Base-by-base conservation (phyloP, 2,888 invertebrate genomes). In the Synergus umbraculus region DNA sequence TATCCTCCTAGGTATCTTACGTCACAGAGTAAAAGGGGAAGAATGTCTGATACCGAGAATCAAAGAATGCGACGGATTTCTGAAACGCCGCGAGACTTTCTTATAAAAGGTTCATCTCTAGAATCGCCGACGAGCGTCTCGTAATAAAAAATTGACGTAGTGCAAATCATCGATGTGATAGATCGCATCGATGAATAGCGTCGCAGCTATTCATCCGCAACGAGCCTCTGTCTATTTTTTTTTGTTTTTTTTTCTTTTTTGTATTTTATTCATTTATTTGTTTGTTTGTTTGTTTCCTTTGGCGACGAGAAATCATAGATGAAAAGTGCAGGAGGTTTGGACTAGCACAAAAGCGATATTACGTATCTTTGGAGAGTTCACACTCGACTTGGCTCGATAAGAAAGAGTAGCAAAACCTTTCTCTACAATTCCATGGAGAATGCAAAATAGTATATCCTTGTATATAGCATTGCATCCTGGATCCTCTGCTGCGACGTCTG, bases 41-140 rank as follows among this genome's bases (percentile, higher is more conserved):
- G 85, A 88, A 90, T 88, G 87, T 86, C 88, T 85, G 86, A 88
- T 86, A 88, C 87, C 88, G 87, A 89, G 84, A 85, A 87, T 86
- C 29, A 49, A 69, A 49, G 29, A 12, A 29, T 46, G 29, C 22
- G 29, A 69, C 29, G 46, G 69, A 69, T 69, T 86, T 80, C 81
- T 79, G 69, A 82, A 87, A 88, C 84, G 84, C 86, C 87, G 87
- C 85, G 85, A 88, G 86, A 82, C 83, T 83, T 82, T 81, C 15
- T 81, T 79, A 13, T 54, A 46, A 60, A 63, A 64, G 37, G 54
- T 46, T 77, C 18, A 65, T 64, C 65, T 77, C 65, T 18, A 46
- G 44, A 81, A 73, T 78, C 77, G 79, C 80, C 80, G 77, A 80
- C 77, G 77, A 81, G 79, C 79, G 77, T 67, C 22, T 78, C 78